Evolutionary conservation across 2,888 invertebrate genomes (phyloP), one percentile per base, ranked within the genome.

Genomic region (Apamea monoglypha): DNA sequence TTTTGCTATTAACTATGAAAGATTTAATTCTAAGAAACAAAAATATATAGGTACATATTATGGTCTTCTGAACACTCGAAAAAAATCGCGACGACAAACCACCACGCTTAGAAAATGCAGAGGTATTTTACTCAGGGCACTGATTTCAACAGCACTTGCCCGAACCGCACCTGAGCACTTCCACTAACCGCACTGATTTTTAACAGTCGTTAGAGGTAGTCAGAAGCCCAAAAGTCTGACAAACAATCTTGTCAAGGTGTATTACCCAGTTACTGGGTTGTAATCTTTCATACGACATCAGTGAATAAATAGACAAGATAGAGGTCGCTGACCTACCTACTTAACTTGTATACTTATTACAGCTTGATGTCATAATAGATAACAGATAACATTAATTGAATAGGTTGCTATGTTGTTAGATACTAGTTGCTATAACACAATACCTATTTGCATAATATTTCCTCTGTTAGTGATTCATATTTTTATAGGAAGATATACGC

Each of bases 311-410:
- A 50, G 1, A 59, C 16, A 47, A n/a, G 25, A 5, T n/a, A n/a
- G 21, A 71, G 81, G 10, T 81, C 44, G 18, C 4, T 73, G 53
- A 64, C 81, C 44, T 81, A 47, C 29, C 12, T 67, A 18, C 40
- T 67, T 47, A 21, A 79, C 36, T 50, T 25, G 25, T 63, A 50
- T 67, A 59, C n/a, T 50, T 53, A 79, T 40, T 14, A 66, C 14
- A 47, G 81, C 47, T 64, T n/a, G 36, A 72, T 81, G 36, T 56
- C 64, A 66, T 80, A 66, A 66, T 56, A 64, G 44, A 36, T 80
- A 78, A n/a, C n/a, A 68, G 61, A 78, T 80, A 70, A 70, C n/a
- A 72, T 66, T 56, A 40, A 80, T 81, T 81, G 36, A 66, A 47
- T 73, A 56, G 56, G 79, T 72, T 81, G 44, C 53, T 56, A 71